Percentiles rank a stretch among this genome's conserved stretches.
Conservation (phyloP, 2,888 invertebrate species). For the Tinea pellionella region DNA sequence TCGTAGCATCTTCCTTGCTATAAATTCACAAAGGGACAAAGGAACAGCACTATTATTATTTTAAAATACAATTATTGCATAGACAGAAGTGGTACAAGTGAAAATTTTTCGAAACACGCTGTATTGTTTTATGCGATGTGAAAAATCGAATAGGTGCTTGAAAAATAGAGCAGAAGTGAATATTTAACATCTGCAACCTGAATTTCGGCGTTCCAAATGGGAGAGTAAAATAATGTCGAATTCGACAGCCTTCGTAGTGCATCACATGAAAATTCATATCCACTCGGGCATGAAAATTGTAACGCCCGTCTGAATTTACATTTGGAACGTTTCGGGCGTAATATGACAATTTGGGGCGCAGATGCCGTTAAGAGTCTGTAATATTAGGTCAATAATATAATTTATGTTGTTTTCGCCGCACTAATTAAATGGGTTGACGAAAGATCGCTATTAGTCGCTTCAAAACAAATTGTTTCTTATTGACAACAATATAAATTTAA, state of each 20-base stretch:
- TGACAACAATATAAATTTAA: not conserved
- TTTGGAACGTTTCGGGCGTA: constrained; percentile 8
- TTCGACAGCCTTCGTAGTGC: constrained; percentile 9
- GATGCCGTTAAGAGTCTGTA: not conserved
- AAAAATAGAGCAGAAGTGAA: constrained; percentile 3
- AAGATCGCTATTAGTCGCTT: no score
- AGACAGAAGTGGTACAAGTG: not conserved
- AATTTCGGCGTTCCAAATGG: constrained; percentile 8
- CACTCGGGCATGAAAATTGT: constrained; percentile 9
- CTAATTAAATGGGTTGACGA: not conserved
- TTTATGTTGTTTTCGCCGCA: not conserved
- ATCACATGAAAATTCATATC: constrained; percentile 10
- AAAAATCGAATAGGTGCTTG: constrained; percentile 1
- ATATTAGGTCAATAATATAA: not conserved
- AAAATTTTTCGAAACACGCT: not conserved
- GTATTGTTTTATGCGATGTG: not conserved
- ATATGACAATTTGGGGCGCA: constrained; percentile 9
- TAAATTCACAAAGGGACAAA: not conserved
- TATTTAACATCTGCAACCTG: not conserved
- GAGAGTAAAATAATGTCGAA: constrained; percentile 3
- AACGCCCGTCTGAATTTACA: constrained; percentile 4
- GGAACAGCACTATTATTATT: not conserved
- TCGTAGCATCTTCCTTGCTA: not conserved
- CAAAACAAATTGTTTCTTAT: not conserved
- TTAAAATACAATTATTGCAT: not conserved